Evolutionary conservation across 2,888 invertebrate genomes (phyloP).

Genomic region (Cecidostiba fungosa): DNA sequence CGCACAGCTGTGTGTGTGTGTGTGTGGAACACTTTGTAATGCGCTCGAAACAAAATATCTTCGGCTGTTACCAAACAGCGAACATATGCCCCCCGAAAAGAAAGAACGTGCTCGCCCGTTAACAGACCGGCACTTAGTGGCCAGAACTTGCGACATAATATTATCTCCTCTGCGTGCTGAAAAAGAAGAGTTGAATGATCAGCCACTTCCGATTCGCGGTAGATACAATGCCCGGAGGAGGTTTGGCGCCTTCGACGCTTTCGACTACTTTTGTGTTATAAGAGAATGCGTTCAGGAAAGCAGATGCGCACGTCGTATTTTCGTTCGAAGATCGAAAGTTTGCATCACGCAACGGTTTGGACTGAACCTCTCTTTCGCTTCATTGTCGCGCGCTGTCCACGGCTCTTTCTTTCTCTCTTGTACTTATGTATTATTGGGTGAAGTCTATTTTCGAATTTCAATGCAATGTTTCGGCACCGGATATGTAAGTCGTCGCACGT

Average conservation of each 20-base stretch:
- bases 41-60: background rate
- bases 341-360: slow-evolving; percentile 34
- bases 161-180: background rate
- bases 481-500: background rate
- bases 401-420: background rate
- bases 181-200: slow-evolving; percentile 62
- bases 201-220: slow-evolving; percentile 60
- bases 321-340: background rate
- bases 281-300: slow-evolving; percentile 23
- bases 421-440: background rate
- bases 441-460: background rate
- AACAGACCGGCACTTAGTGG: slow-evolving; percentile 41
- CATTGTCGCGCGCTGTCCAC: background rate
- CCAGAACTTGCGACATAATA: slow-evolving; percentile 46
- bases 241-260: slow-evolving; percentile 54
- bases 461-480: background rate
- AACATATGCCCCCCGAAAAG: slow-evolving; percentile 39
- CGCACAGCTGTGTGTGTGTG: too few relatives aligned
- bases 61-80: slow-evolving; percentile 28
- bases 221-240: slow-evolving; percentile 40
- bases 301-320: slow-evolving; percentile 50
- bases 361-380: background rate
- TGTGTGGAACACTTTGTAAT: background rate
- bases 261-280: slow-evolving; percentile 27
- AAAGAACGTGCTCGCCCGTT: background rate